phyloP scores from a whole-genome alignment of 2,888 invertebrate genomes.

The Lasioglossum marginatum region DNA sequence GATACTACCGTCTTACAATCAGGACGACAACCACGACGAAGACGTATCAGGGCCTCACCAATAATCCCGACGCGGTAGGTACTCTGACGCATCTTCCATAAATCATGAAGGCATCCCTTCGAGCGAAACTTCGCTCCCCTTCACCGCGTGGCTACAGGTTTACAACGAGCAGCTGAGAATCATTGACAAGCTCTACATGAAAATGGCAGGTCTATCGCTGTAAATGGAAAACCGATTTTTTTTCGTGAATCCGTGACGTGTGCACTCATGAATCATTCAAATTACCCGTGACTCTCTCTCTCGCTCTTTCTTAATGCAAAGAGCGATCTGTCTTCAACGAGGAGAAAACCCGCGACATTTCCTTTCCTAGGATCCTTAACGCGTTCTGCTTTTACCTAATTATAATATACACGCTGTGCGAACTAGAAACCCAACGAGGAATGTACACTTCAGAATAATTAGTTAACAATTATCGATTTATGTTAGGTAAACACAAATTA shows the following conservation, averaged over 20 bases:
- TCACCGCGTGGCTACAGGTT: constrained; percentile 11
- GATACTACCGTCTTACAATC: constrained; percentile 52
- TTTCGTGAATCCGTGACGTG: constrained; percentile 13
- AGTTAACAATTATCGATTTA: too few relatives aligned
- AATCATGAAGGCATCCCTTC: constrained; percentile 71
- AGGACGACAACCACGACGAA: constrained; percentile 51
- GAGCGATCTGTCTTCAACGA: constrained; percentile 27
- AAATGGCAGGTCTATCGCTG: constrained; percentile 35
- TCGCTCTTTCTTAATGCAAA: not conserved
- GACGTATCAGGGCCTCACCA: constrained; percentile 61
- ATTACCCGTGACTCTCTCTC: constrained; percentile 16
- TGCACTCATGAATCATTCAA: constrained; percentile 57
- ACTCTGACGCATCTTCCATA: constrained; percentile 73
- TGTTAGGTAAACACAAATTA: too few relatives aligned
- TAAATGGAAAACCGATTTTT: constrained; percentile 37
- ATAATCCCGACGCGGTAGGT: constrained; percentile 69
- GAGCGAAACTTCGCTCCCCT: constrained; percentile 43
- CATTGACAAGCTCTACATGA: constrained; percentile 48
- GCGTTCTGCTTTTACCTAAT: not conserved
- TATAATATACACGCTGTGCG: not conserved
- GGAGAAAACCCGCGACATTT: constrained; percentile 13
- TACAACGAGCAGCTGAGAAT: constrained; percentile 26
- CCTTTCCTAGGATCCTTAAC: not conserved
- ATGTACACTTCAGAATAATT: too few relatives aligned
- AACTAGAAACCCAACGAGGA: not conserved